Percentiles rank a stretch among this genome's conserved stretches.
These are phyloP conservation scores for Hylaeus anthracinus DNA, from an alignment of 1,140 invertebrate genomes.

Conservation along the genomic window DNA sequence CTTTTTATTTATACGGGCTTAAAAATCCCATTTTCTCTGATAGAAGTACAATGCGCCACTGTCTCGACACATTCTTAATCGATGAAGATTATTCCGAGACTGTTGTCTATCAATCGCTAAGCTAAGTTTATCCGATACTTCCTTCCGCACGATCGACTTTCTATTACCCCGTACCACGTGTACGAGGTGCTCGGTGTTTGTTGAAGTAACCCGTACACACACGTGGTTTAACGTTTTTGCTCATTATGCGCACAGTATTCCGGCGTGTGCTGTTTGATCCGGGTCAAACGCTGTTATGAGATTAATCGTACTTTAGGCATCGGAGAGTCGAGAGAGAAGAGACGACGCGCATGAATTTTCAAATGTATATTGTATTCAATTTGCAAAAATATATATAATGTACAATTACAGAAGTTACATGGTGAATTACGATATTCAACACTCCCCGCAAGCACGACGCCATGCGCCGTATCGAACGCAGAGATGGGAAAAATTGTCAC, in stretches of 20 bases:
- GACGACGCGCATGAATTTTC: conserved; percentile 33
- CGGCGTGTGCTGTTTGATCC: conserved; percentile 14
- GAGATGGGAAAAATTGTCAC: too few species aligned
- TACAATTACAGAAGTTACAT: conserved; percentile 50
- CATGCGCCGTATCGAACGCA: neutral
- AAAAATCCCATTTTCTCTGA: too few species aligned
- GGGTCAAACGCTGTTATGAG: neutral
- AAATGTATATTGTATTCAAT: conserved; percentile 55
- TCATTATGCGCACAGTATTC: conserved; percentile 44
- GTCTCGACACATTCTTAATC: neutral
- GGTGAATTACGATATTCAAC: conserved; percentile 25
- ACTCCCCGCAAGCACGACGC: neutral
- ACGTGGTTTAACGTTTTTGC: conserved; percentile 26
- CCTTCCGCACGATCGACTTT: conserved; percentile 1
- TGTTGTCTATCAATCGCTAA: neutral
- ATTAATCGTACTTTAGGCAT: conserved; percentile 26
- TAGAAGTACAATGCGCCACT: too few species aligned
- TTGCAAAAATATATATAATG: conserved; percentile 52
- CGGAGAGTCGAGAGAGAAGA: conserved; percentile 12
- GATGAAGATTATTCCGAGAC: neutral
- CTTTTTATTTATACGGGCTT: too few species aligned
- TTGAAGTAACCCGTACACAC: conserved; percentile 7
- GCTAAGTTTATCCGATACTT: neutral
- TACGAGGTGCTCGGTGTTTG: conserved; percentile 14
- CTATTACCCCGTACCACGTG: neutral